Base-by-base conservation (phyloP, 2,113 vertebrate genomes). In the Pluvialis apricaria region DNA sequence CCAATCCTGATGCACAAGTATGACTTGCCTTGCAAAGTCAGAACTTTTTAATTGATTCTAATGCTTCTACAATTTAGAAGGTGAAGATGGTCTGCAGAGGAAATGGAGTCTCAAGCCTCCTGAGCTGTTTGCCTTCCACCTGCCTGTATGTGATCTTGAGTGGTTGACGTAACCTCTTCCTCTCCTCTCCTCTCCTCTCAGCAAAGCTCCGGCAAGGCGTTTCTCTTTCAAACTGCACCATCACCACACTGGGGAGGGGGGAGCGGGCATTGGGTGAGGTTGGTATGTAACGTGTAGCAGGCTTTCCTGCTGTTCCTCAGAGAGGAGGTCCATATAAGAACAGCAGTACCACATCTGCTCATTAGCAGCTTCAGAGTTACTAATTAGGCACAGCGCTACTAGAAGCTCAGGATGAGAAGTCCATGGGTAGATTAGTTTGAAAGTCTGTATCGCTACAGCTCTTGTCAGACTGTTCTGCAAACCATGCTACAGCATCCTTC, bases 281-380 rank as follows among this genome's bases (percentile, higher is more conserved):
- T 76, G 18, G 2, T 0, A 4, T 11, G 21, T 18, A 44, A n/a
- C 34, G 6, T 0, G 0, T 0, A 40, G 57, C 42, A 82, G 58
- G 11, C 40, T 5, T 26, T 2, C 0, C 51, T 16, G 68, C 68
- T 64, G 32, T 0, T 71, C 62, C 54, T 72, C 51, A 61, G 54
- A 40, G 20, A 45, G 21, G 17, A 52, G 21, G 4, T 21, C 47
- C 20, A 2, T 11, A 2, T 29, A 77, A 57, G 57, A 25, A 4
- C 32, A 5, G 7, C 26, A 77, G 28, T 10, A n/a, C 44, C 36
- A 28, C 29, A 65, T 2, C 29, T 77, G 38, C 42, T 70, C 38
- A 20, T 11, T 5, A 32, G 38, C 62, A 38, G 58, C 32, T 51
- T 75, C 58, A n/a, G 10, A 57, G 34, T 8, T 18, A 65, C 14